phyloP scores from a whole-genome alignment of 2,797 vertebrate genomes.

The Pangasius sanitwongsei region DNA sequence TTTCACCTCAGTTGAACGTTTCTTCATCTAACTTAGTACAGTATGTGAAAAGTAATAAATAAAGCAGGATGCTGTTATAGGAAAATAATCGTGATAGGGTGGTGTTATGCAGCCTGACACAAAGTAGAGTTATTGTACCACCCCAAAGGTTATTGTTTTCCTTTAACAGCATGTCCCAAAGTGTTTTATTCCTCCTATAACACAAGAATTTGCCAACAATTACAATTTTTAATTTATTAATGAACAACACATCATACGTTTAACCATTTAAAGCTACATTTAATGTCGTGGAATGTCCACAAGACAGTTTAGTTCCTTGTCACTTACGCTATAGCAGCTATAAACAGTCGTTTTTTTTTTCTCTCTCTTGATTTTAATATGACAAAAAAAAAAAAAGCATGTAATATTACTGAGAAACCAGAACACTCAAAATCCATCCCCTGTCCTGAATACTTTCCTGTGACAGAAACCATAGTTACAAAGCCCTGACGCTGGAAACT shows the following conservation, averaged over 20 bases:
- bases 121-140: not conserved
- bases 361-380: not conserved
- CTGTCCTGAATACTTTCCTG: not conserved
- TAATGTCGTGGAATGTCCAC: not conserved
- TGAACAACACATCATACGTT: not conserved
- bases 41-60: not conserved
- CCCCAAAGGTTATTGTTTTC: not conserved
- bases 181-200: not conserved
- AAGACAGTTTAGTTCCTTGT: not conserved
- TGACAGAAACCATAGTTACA: not conserved
- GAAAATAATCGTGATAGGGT: not conserved
- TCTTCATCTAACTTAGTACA: constrained; percentile 1
- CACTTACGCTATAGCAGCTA: not conserved
- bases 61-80: not conserved
- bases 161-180: not conserved
- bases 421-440: not conserved
- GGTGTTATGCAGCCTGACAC: not conserved
- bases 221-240: not conserved
- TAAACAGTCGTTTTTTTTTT: not conserved
- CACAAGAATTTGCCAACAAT: not conserved
- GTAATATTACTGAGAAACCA: not conserved
- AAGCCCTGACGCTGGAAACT: not conserved
- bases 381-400: not conserved
- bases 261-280: not conserved
- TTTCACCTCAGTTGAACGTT: constrained; percentile 13